These are phyloP conservation scores for Parotocinclus haroldoi DNA, from an alignment of 2,797 vertebrate species.

Conservation along the genomic window DNA sequence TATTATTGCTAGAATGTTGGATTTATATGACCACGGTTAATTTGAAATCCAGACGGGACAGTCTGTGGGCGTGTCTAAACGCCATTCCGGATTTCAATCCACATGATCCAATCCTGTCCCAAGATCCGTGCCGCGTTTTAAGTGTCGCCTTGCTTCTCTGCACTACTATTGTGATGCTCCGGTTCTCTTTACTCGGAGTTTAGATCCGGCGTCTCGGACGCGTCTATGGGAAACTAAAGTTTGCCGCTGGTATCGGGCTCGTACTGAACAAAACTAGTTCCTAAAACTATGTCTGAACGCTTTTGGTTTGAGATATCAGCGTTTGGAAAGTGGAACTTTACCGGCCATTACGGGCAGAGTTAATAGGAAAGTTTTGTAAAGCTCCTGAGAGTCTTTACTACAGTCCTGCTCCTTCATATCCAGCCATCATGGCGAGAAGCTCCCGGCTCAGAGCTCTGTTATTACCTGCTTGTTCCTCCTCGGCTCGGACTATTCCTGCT, in stretches of 20 bases:
- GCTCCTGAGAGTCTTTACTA: slow-evolving; percentile 38
- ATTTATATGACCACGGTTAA: too few relatives aligned
- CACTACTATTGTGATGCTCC: slow-evolving; percentile 74
- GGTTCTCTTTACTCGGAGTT: slow-evolving; percentile 63
- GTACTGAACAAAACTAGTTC: slow-evolving; percentile 24
- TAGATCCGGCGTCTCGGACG: slow-evolving; percentile 44
- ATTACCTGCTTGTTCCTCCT: slow-evolving; percentile 48
- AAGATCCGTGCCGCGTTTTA: slow-evolving; percentile 40
- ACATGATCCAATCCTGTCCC: too few relatives aligned
- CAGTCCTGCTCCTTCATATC: slow-evolving; percentile 9
- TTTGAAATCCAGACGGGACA: too few relatives aligned
- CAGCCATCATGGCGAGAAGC: slow-evolving; percentile 75
- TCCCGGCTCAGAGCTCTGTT: slow-evolving; percentile 52
- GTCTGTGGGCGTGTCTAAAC: too few relatives aligned
- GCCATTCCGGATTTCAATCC: too few relatives aligned
- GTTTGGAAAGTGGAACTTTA: slow-evolving; percentile 42
- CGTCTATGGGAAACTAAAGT: slow-evolving; percentile 30
- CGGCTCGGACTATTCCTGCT: slow-evolving; percentile 52
- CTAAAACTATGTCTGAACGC: slow-evolving; percentile 48
- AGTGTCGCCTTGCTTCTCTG: slow-evolving; percentile 69
- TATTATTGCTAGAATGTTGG: too few relatives aligned
- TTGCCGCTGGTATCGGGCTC: slow-evolving; percentile 30
- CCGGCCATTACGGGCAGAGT: slow-evolving; percentile 58
- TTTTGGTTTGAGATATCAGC: slow-evolving; percentile 32
- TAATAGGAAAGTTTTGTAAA: slow-evolving; percentile 64